phyloP scores from a whole-genome alignment of 2,888 invertebrate genomes.

The Dromius quadrimaculatus region DNA sequence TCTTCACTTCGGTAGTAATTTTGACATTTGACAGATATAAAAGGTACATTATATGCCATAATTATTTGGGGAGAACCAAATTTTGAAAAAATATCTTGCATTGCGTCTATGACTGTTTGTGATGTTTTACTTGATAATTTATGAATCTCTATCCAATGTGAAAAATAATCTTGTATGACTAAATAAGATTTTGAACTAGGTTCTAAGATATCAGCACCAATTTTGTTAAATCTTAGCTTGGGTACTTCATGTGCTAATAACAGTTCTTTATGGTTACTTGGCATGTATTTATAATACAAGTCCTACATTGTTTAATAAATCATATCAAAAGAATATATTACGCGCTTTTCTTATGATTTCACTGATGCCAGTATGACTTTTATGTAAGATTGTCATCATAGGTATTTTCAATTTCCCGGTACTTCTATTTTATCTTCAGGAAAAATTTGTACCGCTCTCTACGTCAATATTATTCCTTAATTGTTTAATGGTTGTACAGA shows the following conservation, averaged over 20 bases:
- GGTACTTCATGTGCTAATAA: slow-evolving; percentile 54
- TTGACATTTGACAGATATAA: slow-evolving; percentile 54
- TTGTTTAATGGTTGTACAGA: slow-evolving; percentile 1
- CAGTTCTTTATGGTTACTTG: slow-evolving; percentile 54
- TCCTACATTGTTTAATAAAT: slow-evolving; percentile 53
- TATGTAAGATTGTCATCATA: slow-evolving; percentile 49
- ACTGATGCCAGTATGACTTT: slow-evolving; percentile 53
- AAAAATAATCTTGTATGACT: slow-evolving; percentile 55
- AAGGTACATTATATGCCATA: slow-evolving; percentile 56
- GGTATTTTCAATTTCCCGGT: slow-evolving; percentile 18
- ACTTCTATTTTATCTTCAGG: slow-evolving; percentile 54
- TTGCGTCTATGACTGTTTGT: slow-evolving; percentile 54
- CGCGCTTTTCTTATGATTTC: slow-evolving; percentile 46
- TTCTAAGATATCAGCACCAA: slow-evolving; percentile 55
- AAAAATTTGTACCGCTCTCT: slow-evolving; percentile 52
- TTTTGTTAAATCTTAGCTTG: slow-evolving; percentile 55
- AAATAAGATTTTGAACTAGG: slow-evolving; percentile 52
- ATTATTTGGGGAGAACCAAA: slow-evolving; percentile 58
- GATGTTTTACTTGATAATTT: slow-evolving; percentile 54
- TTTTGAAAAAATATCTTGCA: slow-evolving; percentile 55
- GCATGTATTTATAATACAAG: slow-evolving; percentile 55
- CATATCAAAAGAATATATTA: slow-evolving; percentile 49
- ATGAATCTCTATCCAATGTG: slow-evolving; percentile 55
- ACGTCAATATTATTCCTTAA: slow-evolving; percentile 51
- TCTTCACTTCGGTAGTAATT: slow-evolving; percentile 54